phyloP scores from a whole-genome alignment of 2,888 invertebrate genomes.

The Laothoe populi region DNA sequence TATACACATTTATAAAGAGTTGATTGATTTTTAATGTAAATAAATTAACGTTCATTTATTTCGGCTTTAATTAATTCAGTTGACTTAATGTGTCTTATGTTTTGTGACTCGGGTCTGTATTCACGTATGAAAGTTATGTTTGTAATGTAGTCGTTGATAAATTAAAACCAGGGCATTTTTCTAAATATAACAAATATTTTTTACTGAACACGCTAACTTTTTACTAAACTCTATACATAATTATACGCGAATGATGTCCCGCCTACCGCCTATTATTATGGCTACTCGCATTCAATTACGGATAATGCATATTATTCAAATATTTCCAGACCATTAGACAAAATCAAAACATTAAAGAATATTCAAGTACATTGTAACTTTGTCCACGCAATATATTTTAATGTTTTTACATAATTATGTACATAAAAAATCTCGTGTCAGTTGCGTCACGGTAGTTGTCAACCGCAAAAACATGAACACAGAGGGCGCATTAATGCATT shows the following conservation, averaged over 20 bases:
- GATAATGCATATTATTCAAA: neutral
- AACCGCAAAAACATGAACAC: conserved; percentile 8
- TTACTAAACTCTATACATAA: too few relatives aligned
- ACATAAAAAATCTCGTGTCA: conserved; percentile 7
- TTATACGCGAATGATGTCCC: too few relatives aligned
- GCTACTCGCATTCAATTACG: neutral
- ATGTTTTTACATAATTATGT: conserved; percentile 1
- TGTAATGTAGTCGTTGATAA: neutral
- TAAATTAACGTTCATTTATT: conserved; percentile 15
- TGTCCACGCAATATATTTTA: conserved; percentile 5
- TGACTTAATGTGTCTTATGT: neutral
- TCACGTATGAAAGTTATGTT: neutral
- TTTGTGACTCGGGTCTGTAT: neutral
- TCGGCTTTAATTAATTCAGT: neutral
- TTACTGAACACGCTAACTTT: too few relatives aligned
- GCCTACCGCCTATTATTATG: too few relatives aligned
- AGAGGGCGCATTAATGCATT: too few relatives aligned
- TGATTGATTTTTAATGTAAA: conserved; percentile 22
- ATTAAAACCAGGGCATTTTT: too few relatives aligned
- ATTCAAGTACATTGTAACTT: neutral
- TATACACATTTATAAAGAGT: conserved; percentile 15
- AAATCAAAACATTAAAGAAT: neutral
- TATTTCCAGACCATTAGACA: neutral
- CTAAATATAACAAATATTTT: too few relatives aligned
- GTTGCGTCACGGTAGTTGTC: conserved; percentile 11